Conservation (phyloP, 2,888 invertebrate genomes). For the Drosophila rubida region DNA sequence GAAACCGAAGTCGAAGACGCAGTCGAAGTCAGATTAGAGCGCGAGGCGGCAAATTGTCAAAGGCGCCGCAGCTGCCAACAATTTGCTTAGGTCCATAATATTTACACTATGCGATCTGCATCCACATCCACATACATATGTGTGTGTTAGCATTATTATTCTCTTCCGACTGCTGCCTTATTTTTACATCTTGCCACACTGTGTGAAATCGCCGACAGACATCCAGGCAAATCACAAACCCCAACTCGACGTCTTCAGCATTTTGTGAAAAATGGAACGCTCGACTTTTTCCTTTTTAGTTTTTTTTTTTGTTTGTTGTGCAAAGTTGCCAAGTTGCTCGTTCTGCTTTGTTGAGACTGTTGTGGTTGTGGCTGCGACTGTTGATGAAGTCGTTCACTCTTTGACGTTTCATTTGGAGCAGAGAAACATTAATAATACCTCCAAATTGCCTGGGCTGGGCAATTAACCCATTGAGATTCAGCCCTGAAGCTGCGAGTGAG, state of each 20-base stretch:
- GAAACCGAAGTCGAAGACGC: too few relatives aligned
- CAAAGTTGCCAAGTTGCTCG: slow-evolving; percentile 27
- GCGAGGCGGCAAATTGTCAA: slow-evolving; percentile 74
- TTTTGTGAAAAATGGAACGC: slow-evolving; percentile 41
- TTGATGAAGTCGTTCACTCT: slow-evolving; percentile 32
- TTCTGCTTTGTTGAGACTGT: slow-evolving; percentile 5
- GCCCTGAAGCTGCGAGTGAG: neutral
- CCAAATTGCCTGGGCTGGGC: slow-evolving; percentile 38
- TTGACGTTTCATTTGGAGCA: slow-evolving; percentile 44
- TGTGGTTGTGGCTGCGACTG: neutral
- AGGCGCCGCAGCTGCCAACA: slow-evolving; percentile 62
- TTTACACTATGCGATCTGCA: slow-evolving; percentile 13
- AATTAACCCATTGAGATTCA: slow-evolving; percentile 48
- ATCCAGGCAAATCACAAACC: slow-evolving; percentile 30
- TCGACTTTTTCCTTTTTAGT: slow-evolving; percentile 5
- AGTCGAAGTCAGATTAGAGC: slow-evolving; percentile 37
- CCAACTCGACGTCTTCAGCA: slow-evolving; percentile 16
- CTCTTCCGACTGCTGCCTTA: slow-evolving; percentile 12
- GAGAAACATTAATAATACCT: slow-evolving; percentile 48
- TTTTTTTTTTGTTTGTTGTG: neutral
- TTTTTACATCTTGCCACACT: slow-evolving; percentile 60
- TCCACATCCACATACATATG: neutral
- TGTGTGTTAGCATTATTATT: neutral
- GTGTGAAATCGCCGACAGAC: slow-evolving; percentile 70
- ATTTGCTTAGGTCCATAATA: slow-evolving; percentile 59